A percentile compares a stretch with the other conserved stretches of the same genome.
Evolutionary conservation across 2,888 invertebrate genomes (phyloP).

Genomic region (Temnothorax ravouxi): DNA sequence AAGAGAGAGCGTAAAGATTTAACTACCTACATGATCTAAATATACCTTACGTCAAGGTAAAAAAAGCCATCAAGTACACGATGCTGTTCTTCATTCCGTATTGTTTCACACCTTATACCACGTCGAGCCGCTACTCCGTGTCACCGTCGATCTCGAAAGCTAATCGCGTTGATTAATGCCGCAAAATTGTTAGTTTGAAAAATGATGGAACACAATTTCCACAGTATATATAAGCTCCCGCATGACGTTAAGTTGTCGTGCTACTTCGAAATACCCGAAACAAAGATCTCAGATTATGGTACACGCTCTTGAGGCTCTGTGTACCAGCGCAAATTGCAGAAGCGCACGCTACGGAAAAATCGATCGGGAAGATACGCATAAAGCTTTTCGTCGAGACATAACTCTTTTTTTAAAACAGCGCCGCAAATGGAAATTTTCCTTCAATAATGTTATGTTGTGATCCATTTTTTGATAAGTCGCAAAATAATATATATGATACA

Average conservation of each 20-base stretch:
- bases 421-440: not conserved
- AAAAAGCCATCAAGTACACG: not conserved
- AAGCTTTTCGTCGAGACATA: not conserved
- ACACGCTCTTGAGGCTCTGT: not conserved
- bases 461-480: not conserved
- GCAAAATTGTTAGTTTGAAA: slow-evolving; percentile 49
- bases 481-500: not conserved
- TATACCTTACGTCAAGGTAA: not conserved
- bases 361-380: not conserved
- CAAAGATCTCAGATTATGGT: slow-evolving; percentile 46
- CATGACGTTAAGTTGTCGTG: slow-evolving; percentile 20
- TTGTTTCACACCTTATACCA: slow-evolving; percentile 36
- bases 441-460: not conserved
- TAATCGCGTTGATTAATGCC: slow-evolving; percentile 61
- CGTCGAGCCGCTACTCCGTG: slow-evolving; percentile 1
- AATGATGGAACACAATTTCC: slow-evolving; percentile 21
- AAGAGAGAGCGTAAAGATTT: slow-evolving; percentile 25
- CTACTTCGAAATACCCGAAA: slow-evolving; percentile 36
- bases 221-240: not conserved
- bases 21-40: not conserved
- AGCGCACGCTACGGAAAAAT: slow-evolving; percentile 53
- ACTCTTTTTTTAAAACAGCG: not conserved
- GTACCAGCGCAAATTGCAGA: slow-evolving; percentile 30
- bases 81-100: slow-evolving; percentile 1
- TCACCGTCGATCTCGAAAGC: slow-evolving; percentile 18